These are phyloP conservation scores for Diaperis boleti DNA, from an alignment of 2,888 invertebrate genomes.

Conservation along the genomic window DNA sequence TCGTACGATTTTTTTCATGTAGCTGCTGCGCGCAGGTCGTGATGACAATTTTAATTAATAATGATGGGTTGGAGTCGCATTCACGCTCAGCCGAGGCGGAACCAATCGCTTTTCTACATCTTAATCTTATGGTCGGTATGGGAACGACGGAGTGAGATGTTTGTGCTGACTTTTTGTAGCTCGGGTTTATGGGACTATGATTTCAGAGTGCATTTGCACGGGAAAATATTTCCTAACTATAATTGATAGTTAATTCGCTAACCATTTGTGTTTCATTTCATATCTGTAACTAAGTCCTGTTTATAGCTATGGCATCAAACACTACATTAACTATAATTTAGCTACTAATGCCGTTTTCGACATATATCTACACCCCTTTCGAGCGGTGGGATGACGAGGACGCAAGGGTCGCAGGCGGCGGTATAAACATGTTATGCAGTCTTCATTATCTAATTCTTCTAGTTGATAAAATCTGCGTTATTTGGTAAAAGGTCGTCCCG, in stretches of 20 bases:
- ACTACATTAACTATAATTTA: too few species aligned
- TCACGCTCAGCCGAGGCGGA: conserved; percentile 16
- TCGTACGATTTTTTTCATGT: conserved; percentile 35
- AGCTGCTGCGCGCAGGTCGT: conserved; percentile 47
- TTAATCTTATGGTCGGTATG: neutral
- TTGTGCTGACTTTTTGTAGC: neutral
- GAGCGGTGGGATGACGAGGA: too few species aligned
- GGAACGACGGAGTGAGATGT: neutral
- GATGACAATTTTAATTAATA: conserved; percentile 48
- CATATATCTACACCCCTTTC: too few species aligned
- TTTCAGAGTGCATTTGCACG: too few species aligned
- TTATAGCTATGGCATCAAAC: too few species aligned
- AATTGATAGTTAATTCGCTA: too few species aligned
- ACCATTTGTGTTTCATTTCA: too few species aligned
- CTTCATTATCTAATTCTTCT: conserved; percentile 45
- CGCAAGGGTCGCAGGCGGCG: too few species aligned
- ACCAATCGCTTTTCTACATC: conserved; percentile 15
- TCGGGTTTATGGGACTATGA: too few species aligned
- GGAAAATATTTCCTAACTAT: too few species aligned
- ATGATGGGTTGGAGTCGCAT: conserved; percentile 15
- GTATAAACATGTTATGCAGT: conserved; percentile 30
- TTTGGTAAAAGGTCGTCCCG: conserved; percentile 43
- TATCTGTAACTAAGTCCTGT: too few species aligned
- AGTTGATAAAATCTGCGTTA: conserved; percentile 52
- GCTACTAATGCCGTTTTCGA: too few species aligned